These are phyloP conservation scores for Ochropleura leucogaster DNA, from an alignment of 2,888 invertebrate genomes.

Conservation along the genomic window DNA sequence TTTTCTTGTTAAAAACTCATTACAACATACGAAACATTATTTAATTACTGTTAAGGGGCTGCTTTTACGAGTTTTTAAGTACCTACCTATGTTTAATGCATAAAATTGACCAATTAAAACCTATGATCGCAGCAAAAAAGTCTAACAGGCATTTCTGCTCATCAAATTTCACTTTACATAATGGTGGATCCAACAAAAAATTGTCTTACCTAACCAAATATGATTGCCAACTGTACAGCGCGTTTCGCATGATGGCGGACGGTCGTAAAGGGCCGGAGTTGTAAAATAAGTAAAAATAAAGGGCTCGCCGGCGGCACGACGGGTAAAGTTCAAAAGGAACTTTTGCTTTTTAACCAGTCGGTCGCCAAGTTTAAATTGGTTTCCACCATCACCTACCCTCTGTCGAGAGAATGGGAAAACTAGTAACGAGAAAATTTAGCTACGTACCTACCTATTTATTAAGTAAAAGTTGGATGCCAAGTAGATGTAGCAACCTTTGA, in stretches of 20 bases:
- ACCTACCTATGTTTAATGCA: conserved; percentile 14
- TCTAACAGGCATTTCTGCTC: conserved; percentile 36
- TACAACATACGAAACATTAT: conserved; percentile 37
- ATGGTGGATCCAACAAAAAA: conserved; percentile 61
- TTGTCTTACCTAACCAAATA: conserved; percentile 64
- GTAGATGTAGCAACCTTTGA: conserved; percentile 44
- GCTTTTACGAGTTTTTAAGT: conserved; percentile 40
- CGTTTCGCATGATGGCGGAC: conserved; percentile 80
- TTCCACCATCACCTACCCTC: conserved; percentile 78
- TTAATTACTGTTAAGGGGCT: conserved; percentile 20
- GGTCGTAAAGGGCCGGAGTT: conserved; percentile 81
- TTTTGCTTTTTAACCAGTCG: conserved; percentile 88
- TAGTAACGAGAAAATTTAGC: conserved; percentile 80
- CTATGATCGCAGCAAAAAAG: conserved; percentile 32
- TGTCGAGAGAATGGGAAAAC: conserved; percentile 79
- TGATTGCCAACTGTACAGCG: conserved; percentile 74
- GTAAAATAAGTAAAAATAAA: conserved; percentile 86
- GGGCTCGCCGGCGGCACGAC: conserved; percentile 77
- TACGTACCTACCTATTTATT: conserved; percentile 68
- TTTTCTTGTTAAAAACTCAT: conserved; percentile 27
- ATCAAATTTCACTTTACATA: conserved; percentile 60
- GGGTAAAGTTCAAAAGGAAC: conserved; percentile 83
- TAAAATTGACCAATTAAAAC: conserved; percentile 48
- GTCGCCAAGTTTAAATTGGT: conserved; percentile 89
- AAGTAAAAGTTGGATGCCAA: conserved; percentile 65